phyloP scores from a whole-genome alignment of 2,113 vertebrate genomes.

The Nannobrachium achirus region DNA sequence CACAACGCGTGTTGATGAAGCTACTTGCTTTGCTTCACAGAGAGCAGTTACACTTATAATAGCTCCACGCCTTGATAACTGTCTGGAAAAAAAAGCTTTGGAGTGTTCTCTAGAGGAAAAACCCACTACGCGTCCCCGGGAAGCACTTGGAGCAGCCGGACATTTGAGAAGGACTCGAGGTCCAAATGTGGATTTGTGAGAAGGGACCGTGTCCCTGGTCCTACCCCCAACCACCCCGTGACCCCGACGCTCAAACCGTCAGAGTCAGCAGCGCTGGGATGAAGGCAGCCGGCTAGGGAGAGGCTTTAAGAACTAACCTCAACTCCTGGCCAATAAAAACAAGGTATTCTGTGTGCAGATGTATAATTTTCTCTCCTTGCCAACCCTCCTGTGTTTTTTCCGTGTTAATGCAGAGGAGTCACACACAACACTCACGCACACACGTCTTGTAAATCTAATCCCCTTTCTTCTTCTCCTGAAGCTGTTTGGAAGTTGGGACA shows the following conservation, averaged over 20 bases:
- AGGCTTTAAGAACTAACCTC: conserved; percentile 65
- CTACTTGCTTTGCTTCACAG: too few relatives aligned
- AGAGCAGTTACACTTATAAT: too few relatives aligned
- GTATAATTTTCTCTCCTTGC: conserved; percentile 59
- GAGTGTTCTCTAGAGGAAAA: too few relatives aligned
- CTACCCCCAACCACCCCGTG: conserved; percentile 5
- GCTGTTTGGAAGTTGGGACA: conserved; percentile 21
- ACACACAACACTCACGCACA: conserved; percentile 50
- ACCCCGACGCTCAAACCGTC: conserved; percentile 47
- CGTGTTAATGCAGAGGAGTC: conserved; percentile 49
- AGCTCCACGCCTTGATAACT: too few relatives aligned
- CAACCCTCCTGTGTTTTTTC: conserved; percentile 52
- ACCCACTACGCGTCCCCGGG: too few relatives aligned
- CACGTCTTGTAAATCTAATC: conserved; percentile 55
- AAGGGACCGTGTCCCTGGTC: conserved; percentile 37
- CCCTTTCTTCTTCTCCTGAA: conserved; percentile 41
- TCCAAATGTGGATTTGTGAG: conserved; percentile 19
- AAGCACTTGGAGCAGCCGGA: too few relatives aligned
- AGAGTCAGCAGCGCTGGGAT: conserved; percentile 62
- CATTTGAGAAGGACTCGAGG: too few relatives aligned
- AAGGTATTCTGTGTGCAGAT: conserved; percentile 66
- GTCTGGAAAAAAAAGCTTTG: too few relatives aligned
- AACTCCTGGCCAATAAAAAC: conserved; percentile 71
- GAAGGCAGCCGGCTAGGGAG: conserved; percentile 51
- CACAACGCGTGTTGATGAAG: too few relatives aligned